Evolutionary conservation across 2,888 invertebrate species (phyloP), one percentile per base, ranked within the genome.

Genomic region (Punctoribates punctum): DNA sequence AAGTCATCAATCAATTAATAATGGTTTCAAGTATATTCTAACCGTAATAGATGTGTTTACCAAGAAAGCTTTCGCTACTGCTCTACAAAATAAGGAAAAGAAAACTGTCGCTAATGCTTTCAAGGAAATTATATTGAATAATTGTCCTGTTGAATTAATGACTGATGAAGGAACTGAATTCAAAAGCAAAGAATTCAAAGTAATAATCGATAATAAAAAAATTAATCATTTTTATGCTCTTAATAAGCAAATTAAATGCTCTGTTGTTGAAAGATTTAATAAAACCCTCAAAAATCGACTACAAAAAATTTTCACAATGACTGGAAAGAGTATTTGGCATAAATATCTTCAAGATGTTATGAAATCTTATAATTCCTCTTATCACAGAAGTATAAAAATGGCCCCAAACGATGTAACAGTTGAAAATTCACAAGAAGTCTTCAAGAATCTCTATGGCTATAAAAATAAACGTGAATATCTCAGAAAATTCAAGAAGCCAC

Each of bases 221-320:
- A 54, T 70, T 1, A 9, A 78, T 42, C 81, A 78, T 77, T 80
- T 80, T 46, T 29, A 38, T 23, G 78, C 79, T 4, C 80, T 81
- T 0, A 78, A 79, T 76, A 80, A 79, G 8, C 81, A 81, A 42
- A 79, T 80, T 8, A 82, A 83, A 78, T 81, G 81, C 1, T 77
- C 79, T 0, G 77, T 82, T 8, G 80, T 81, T 1, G 82, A 83
- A 78, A 73, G 83, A 6, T 81, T 81, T 11, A 81, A 81, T 77
- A 67, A 81, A 75, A 82, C 81, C 8, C 54, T 82, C 15, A 82
- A 79, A 78, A 75, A 80, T 82, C 23, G 25, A 57, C 13, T 57
- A 23, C 23, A 23, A 6, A 57, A 57, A 25, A 25, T 25, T 25
- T 25, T 57, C 25, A 25, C 57, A 9, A 25, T 23, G 25, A 11